Conservation (phyloP, 2,888 invertebrate genomes). For the Theretra japonica region DNA sequence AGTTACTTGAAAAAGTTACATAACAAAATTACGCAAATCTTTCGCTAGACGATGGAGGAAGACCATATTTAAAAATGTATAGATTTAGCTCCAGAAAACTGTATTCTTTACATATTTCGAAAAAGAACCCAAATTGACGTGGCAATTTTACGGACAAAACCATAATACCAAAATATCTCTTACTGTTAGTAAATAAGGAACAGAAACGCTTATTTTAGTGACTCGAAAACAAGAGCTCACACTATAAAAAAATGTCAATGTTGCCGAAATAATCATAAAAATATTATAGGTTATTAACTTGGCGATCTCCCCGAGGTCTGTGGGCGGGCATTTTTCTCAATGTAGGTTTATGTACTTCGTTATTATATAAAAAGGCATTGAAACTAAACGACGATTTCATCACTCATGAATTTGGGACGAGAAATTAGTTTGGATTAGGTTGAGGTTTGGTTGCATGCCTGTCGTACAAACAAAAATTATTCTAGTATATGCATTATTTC, state of each 20-base stretch:
- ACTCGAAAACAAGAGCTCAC: conserved; percentile 25
- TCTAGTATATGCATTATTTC: too few species aligned
- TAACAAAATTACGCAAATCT: too few species aligned
- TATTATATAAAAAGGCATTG: conserved; percentile 14
- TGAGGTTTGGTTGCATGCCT: too few species aligned
- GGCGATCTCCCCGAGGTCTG: conserved; percentile 18
- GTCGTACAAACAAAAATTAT: too few species aligned
- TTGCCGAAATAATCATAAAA: conserved; percentile 38
- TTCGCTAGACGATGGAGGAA: too few species aligned
- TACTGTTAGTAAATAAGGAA: neutral
- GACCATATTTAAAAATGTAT: too few species aligned
- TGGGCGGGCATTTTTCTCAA: neutral
- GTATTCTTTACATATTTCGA: too few species aligned
- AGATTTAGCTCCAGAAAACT: too few species aligned
- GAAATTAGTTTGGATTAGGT: too few species aligned
- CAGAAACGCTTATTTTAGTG: neutral
- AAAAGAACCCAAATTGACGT: too few species aligned
- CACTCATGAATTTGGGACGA: neutral
- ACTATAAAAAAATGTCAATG: conserved; percentile 38
- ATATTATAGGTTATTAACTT: conserved; percentile 40
- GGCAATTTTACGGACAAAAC: too few species aligned
- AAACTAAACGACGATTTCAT: neutral
- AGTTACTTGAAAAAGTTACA: too few species aligned
- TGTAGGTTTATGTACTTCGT: conserved; percentile 25
- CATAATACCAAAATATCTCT: neutral